These are phyloP conservation scores for Pogonocherus hispidulus DNA, from an alignment of 2,888 invertebrate species.

Conservation along the genomic window DNA sequence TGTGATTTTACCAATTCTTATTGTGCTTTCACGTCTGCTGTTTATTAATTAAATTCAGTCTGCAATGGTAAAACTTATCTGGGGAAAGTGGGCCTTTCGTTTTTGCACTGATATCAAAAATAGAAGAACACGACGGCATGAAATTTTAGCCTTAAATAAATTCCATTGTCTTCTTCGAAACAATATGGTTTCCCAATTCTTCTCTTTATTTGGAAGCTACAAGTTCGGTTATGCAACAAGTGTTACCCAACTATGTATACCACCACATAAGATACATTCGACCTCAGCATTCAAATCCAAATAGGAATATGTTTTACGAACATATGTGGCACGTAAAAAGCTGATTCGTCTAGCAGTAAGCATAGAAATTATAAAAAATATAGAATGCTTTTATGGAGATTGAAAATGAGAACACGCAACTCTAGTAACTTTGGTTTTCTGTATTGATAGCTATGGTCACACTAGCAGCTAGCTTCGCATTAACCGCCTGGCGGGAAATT, in stretches of 20 bases:
- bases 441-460: too few species aligned
- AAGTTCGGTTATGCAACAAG: background rate
- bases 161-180: background rate
- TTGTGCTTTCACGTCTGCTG: slow-evolving; percentile 25
- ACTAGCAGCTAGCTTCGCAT: too few species aligned
- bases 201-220: background rate
- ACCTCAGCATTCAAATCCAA: too few species aligned
- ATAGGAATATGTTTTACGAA: too few species aligned
- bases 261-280: background rate
- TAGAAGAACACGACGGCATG: background rate
- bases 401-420: too few species aligned
- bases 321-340: too few species aligned
- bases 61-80: slow-evolving; percentile 8
- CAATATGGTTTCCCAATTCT: background rate
- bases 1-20: slow-evolving; percentile 27
- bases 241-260: background rate
- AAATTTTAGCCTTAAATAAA: background rate
- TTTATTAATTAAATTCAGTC: slow-evolving; percentile 3
- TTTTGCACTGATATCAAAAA: background rate
- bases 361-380: too few species aligned
- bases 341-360: too few species aligned
- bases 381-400: too few species aligned
- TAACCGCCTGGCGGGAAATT: too few species aligned
- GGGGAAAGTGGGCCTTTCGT: background rate
- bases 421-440: too few species aligned